Percentiles rank a stretch among this genome's conserved stretches.
phyloP scores from a whole-genome alignment of 2,797 vertebrate genomes.

The Poecilia gillii region DNA sequence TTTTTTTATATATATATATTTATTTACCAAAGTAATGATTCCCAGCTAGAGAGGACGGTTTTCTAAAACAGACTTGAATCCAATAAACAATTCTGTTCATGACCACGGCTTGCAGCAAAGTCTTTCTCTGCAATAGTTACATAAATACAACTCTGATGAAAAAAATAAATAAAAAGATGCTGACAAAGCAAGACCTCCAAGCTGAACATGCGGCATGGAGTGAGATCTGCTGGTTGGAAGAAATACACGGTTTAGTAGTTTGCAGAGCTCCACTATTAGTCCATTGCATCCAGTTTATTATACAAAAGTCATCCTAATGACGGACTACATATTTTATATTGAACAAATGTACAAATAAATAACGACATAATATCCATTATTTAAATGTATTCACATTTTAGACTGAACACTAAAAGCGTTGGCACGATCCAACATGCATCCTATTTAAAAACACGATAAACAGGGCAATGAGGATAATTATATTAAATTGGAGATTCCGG shows the following conservation, averaged over 20 bases:
- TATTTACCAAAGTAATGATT: not conserved
- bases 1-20: not conserved
- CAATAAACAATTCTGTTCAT: not conserved
- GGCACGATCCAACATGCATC: not conserved
- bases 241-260: not conserved
- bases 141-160: not conserved
- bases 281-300: not conserved
- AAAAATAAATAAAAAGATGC: not conserved
- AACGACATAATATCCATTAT: not conserved
- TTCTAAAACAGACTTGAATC: not conserved
- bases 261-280: not conserved
- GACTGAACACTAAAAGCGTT: not conserved
- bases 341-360: not conserved
- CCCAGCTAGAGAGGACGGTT: not conserved
- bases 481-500: not conserved
- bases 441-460: not conserved
- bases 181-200: not conserved
- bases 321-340: not conserved
- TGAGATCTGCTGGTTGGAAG: not conserved
- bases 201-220: not conserved
- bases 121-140: not conserved
- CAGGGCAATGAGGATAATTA: not conserved
- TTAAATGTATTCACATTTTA: not conserved
- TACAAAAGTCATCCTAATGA: not conserved
- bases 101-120: not conserved